Evolutionary conservation across 2,797 vertebrate genomes (phyloP).

Genomic region (Capromys pilorides): DNA sequence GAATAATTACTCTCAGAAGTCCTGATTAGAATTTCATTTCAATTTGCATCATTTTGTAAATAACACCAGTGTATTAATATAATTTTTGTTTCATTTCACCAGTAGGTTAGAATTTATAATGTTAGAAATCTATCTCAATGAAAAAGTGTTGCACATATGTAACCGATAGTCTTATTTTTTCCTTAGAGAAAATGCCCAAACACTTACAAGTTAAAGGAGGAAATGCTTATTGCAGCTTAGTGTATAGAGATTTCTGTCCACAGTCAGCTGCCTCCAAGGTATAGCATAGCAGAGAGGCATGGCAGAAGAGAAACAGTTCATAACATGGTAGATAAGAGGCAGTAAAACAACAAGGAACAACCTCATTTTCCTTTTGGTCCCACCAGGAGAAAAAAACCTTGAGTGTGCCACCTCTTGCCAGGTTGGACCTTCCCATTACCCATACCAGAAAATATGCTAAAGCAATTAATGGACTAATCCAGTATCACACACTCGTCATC

Average conservation of each 20-base stretch:
- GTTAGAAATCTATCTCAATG: background rate
- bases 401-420: background rate
- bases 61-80: background rate
- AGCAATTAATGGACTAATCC: background rate
- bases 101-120: background rate
- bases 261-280: background rate
- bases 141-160: background rate
- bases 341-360: background rate
- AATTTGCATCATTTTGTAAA: slow-evolving; percentile 41
- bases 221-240: background rate
- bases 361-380: background rate
- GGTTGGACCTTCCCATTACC: background rate
- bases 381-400: background rate
- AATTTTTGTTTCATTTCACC: background rate
- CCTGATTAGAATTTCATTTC: slow-evolving; percentile 44
- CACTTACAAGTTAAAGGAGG: background rate
- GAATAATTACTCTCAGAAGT: background rate
- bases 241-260: background rate
- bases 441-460: background rate
- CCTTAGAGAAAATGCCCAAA: background rate
- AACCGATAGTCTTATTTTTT: background rate
- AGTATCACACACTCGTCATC: background rate
- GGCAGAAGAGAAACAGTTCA: background rate
- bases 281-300: background rate
- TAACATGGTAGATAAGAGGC: background rate